Percentiles rank a stretch among this genome's conserved stretches.
Conservation (phyloP, 2,888 invertebrate genomes). For the Melanchra persicariae region DNA sequence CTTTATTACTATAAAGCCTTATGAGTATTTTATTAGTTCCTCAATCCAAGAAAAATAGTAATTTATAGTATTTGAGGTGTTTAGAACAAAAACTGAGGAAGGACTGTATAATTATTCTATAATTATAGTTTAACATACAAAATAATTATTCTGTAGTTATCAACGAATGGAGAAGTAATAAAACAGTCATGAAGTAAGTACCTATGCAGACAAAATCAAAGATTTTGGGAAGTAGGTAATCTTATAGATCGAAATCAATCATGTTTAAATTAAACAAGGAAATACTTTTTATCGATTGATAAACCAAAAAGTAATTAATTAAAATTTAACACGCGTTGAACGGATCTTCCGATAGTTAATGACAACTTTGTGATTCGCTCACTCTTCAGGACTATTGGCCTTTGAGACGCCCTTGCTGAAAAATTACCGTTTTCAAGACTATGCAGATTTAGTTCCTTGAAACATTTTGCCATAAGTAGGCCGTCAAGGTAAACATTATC, state of each 20-base stretch:
- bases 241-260: not conserved
- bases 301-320: slow-evolving; percentile 7
- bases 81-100: slow-evolving; percentile 39
- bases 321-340: slow-evolving; percentile 7
- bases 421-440: slow-evolving; percentile 6
- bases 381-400: not conserved
- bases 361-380: not conserved
- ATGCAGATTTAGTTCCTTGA: slow-evolving; percentile 49
- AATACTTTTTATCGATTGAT: slow-evolving; percentile 2
- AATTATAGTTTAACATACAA: slow-evolving; percentile 1
- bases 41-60: slow-evolving; percentile 19
- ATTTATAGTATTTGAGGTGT: slow-evolving; percentile 14
- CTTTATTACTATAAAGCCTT: slow-evolving; percentile 16
- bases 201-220: not conserved
- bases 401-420: slow-evolving; percentile 1
- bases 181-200: not conserved
- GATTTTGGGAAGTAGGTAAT: slow-evolving; percentile 5
- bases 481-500: slow-evolving; percentile 67
- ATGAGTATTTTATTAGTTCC: slow-evolving; percentile 44
- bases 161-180: slow-evolving; percentile 2
- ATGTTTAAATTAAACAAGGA: slow-evolving; percentile 3
- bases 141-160: not conserved
- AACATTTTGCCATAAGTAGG: slow-evolving; percentile 62
- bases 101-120: not conserved
- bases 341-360: not conserved